phyloP scores from a whole-genome alignment of 2,113 vertebrate genomes.

The Istiophorus platypterus region DNA sequence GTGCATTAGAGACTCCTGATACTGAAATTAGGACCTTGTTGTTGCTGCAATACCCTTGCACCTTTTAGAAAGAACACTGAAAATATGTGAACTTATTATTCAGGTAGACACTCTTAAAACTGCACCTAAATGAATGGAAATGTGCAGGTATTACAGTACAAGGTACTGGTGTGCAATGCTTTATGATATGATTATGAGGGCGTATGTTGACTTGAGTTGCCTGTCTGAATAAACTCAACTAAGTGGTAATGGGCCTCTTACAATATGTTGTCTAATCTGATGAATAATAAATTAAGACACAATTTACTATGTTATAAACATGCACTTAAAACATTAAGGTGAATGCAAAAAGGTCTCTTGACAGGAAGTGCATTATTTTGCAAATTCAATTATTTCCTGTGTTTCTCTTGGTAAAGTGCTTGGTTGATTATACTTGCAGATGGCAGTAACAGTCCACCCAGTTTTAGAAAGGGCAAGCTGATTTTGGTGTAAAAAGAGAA shows the following conservation, averaged over 20 bases:
- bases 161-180: constrained; percentile 15
- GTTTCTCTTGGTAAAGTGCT: constrained; percentile 5
- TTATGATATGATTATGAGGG: constrained; percentile 21
- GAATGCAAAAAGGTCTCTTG: constrained; percentile 1
- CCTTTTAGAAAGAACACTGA: constrained; percentile 45
- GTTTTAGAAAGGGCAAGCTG: constrained; percentile 22
- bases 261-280: constrained; percentile 32
- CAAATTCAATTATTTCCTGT: constrained; percentile 17
- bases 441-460: background rate
- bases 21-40: constrained; percentile 39
- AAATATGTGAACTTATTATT: too few relatives aligned
- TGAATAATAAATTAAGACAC: constrained; percentile 30
- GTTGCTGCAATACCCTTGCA: constrained; percentile 24
- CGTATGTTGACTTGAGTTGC: constrained; percentile 31
- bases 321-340: constrained; percentile 16
- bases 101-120: constrained; percentile 20
- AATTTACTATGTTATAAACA: background rate
- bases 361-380: constrained; percentile 29
- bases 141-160: constrained; percentile 16
- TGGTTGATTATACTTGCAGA: constrained; percentile 24
- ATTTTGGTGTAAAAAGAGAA: constrained; percentile 26
- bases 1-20: constrained; percentile 60
- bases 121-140: constrained; percentile 36
- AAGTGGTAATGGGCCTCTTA: constrained; percentile 46
- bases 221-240: constrained; percentile 59